phyloP scores from a whole-genome alignment of 2,113 vertebrate species.

The Rhadina sibilatrix region DNA sequence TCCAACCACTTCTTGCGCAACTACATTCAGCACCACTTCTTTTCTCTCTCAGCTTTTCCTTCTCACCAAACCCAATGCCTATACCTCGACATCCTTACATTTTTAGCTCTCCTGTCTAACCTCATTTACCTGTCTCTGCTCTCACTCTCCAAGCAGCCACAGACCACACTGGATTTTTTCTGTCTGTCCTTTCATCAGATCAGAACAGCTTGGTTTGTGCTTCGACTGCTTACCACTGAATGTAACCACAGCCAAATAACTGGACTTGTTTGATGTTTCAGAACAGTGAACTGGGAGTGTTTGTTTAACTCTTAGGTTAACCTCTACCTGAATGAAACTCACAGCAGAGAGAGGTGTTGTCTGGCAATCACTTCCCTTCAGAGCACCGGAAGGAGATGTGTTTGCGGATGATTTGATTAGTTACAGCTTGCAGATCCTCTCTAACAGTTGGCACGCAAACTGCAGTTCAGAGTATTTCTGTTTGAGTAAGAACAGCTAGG shows the following conservation, averaged over 20 bases:
- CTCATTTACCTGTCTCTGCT: not conserved
- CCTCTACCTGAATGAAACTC: not conserved
- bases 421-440: not conserved
- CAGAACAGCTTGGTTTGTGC: not conserved
- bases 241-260: accelerated
- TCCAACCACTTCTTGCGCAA: not conserved
- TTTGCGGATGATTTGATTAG: not conserved
- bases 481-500: not conserved
- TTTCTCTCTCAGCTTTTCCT: not conserved
- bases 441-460: not conserved
- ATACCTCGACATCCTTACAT: not conserved
- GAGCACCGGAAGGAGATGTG: not conserved
- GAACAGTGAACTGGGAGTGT: not conserved
- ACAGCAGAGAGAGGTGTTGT: not conserved
- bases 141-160: not conserved
- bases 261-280: not conserved
- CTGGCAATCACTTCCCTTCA: not conserved
- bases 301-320: not conserved
- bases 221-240: not conserved
- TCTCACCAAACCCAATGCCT: not conserved
- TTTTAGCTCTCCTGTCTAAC: not conserved
- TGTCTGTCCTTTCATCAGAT: not conserved
- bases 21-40: not conserved
- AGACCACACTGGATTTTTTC: not conserved
- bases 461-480: not conserved